A percentile compares a stretch with the other conserved stretches of the same genome.
phyloP scores from a whole-genome alignment of 2,113 vertebrate species.

The Anas platyrhynchos region DNA sequence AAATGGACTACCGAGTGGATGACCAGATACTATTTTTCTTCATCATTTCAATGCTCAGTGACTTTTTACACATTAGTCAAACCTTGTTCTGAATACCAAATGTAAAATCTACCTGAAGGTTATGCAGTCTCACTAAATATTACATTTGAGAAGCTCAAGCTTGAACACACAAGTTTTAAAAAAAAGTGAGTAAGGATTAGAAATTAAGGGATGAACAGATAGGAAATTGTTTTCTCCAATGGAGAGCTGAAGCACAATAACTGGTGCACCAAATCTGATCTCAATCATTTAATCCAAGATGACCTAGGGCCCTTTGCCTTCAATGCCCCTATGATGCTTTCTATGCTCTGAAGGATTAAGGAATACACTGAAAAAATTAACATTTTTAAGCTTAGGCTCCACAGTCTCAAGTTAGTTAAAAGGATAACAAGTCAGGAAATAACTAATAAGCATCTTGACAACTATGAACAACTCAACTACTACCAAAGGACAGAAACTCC shows the following conservation, averaged over 20 bases:
- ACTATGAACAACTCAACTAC: neutral
- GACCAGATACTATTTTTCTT: neutral
- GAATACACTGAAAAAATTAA: neutral
- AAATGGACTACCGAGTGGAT: neutral
- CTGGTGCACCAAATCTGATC: neutral
- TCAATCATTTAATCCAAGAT: neutral
- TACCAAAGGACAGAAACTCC: neutral
- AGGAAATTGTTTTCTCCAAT: neutral
- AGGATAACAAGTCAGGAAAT: neutral
- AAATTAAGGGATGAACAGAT: neutral
- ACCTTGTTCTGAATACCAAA: conserved; percentile 15
- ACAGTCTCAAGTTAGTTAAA: neutral
- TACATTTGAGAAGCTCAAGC: neutral
- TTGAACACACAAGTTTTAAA: neutral
- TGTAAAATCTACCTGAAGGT: neutral
- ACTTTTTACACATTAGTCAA: neutral
- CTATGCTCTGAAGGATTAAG: neutral
- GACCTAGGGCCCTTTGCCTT: neutral
- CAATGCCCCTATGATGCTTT: neutral
- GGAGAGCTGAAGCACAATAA: neutral
- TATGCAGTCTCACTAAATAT: neutral
- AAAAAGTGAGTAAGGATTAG: neutral
- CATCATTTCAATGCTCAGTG: neutral
- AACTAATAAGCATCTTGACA: neutral
- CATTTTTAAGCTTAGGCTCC: neutral